phyloP scores from a whole-genome alignment of 2,888 invertebrate species.

The Scelioninae gen. 1 region DNA sequence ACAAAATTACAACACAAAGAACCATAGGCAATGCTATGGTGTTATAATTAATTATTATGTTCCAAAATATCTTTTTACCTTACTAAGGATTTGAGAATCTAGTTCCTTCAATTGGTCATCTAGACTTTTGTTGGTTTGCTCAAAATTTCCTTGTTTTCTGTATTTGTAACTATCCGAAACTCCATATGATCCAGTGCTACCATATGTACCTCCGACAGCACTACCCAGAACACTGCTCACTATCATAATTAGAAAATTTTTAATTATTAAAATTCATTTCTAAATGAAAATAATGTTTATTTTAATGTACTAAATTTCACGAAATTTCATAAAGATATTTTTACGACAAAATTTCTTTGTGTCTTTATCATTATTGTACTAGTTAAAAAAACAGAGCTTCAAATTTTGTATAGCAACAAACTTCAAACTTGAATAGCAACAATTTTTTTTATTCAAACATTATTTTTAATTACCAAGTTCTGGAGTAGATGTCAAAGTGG shows the following conservation, averaged over 20 bases:
- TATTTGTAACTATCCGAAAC: constrained; percentile 86
- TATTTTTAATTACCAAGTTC: constrained; percentile 80
- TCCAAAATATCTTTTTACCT: constrained; percentile 82
- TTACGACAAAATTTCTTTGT: too few relatives aligned
- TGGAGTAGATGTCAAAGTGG: constrained; percentile 80
- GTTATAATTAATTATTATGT: constrained; percentile 71
- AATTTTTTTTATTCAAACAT: too few relatives aligned
- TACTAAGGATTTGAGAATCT: constrained; percentile 90
- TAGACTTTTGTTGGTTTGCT: constrained; percentile 90
- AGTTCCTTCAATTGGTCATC: constrained; percentile 93
- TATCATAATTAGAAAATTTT: constrained; percentile 73
- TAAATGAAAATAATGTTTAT: background rate
- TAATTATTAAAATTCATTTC: background rate
- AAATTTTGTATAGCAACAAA: too few relatives aligned
- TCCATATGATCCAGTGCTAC: constrained; percentile 86
- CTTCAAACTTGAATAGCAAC: too few relatives aligned
- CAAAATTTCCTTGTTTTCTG: constrained; percentile 87
- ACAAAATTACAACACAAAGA: constrained; percentile 32
- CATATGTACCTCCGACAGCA: constrained; percentile 86
- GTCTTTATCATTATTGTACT: too few relatives aligned
- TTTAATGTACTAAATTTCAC: too few relatives aligned
- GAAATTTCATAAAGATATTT: too few relatives aligned
- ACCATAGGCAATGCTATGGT: constrained; percentile 15
- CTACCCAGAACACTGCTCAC: constrained; percentile 86
- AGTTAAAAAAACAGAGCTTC: too few relatives aligned